phyloP scores from a whole-genome alignment of 2,797 vertebrate species.

The Micropoecilia bifurca region DNA sequence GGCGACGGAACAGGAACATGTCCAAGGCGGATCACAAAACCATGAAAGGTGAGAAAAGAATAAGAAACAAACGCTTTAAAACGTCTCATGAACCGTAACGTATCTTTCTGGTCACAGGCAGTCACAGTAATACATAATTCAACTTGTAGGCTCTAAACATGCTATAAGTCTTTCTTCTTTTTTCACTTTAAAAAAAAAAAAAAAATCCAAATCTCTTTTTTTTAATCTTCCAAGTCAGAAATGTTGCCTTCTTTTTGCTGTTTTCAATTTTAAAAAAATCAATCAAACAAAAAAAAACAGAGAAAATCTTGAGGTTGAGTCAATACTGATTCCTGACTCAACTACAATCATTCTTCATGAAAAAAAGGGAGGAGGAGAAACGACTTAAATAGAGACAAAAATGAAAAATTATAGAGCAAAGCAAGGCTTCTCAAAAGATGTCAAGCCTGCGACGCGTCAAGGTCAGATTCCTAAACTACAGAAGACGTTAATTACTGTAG shows the following conservation, averaged over 20 bases:
- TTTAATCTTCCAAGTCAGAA: not conserved
- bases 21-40: not conserved
- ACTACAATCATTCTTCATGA: not conserved
- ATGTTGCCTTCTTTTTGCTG: not conserved
- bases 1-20: not conserved
- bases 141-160: not conserved
- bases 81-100: not conserved
- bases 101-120: not conserved
- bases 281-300: too few relatives aligned
- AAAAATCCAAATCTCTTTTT: not conserved
- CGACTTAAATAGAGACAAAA: conserved; percentile 17
- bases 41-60: not conserved
- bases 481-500: conserved; percentile 65
- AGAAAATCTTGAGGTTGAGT: not conserved
- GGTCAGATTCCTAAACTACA: conserved; percentile 23
- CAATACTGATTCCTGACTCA: not conserved
- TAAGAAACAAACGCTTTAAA: not conserved
- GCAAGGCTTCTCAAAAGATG: conserved; percentile 32
- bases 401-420: conserved; percentile 30
- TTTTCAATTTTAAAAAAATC: not conserved
- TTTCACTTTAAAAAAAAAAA: not conserved
- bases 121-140: not conserved
- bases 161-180: not conserved
- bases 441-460: conserved; percentile 10
- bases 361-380: not conserved